These are phyloP conservation scores for Brachyrhaphis roseni DNA, from an alignment of 2,797 vertebrate genomes.

Conservation along the genomic window DNA sequence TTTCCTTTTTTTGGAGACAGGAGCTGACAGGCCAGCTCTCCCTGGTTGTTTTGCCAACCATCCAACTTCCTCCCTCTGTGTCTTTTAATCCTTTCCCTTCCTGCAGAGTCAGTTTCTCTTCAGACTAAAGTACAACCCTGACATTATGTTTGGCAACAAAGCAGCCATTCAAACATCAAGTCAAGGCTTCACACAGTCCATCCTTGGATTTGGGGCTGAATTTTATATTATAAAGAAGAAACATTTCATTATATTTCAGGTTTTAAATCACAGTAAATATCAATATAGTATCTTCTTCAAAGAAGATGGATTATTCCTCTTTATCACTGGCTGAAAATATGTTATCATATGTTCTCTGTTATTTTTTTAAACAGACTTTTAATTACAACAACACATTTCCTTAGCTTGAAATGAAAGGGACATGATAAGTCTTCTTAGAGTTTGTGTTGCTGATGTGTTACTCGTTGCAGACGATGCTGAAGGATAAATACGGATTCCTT, in stretches of 20 bases:
- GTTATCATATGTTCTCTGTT: neutral
- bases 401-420: neutral
- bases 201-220: neutral
- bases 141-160: constrained; percentile 17
- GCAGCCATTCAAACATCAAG: constrained; percentile 15
- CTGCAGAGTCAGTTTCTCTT: constrained; percentile 28
- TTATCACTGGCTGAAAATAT: neutral
- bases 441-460: neutral
- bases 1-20: constrained; percentile 62
- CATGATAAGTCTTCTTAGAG: neutral
- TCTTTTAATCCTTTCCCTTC: constrained; percentile 21
- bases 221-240: neutral
- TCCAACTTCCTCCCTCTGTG: constrained; percentile 19
- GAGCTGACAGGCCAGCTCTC: constrained; percentile 62
- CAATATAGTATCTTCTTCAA: neutral
- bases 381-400: neutral
- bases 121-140: constrained; percentile 27
- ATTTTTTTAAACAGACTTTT: neutral
- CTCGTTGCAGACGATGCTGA: neutral
- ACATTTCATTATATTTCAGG: neutral
- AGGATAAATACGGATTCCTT: neutral
- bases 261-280: neutral
- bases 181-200: constrained; percentile 11
- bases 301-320: neutral
- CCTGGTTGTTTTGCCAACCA: constrained; percentile 43